Conservation (phyloP, 2,797 vertebrate genomes). For the Pseudomugil gertrudae region DNA sequence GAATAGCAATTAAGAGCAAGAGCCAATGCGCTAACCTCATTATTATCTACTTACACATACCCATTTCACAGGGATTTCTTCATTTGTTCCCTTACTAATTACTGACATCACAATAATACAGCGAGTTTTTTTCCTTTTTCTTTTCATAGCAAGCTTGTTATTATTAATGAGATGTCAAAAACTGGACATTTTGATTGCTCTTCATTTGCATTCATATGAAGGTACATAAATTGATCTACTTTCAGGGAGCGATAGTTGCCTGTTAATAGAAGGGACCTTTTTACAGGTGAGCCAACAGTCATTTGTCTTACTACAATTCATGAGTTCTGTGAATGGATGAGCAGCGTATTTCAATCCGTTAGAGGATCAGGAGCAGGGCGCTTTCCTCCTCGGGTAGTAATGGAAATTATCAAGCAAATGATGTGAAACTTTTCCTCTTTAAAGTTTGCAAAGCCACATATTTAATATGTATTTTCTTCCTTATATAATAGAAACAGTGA, state of each 20-base stretch:
- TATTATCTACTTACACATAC: not conserved
- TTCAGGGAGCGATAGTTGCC: conserved; percentile 54
- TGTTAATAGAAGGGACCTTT: conserved; percentile 63
- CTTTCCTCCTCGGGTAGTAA: conserved; percentile 57
- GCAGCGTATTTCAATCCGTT: conserved; percentile 77
- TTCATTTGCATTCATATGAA: conserved; percentile 65
- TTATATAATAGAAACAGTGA: conserved; percentile 1
- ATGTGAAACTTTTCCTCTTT: conserved; percentile 24
- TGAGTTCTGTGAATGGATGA: conserved; percentile 73
- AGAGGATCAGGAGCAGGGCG: conserved; percentile 61
- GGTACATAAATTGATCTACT: conserved; percentile 63
- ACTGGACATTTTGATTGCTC: conserved; percentile 49
- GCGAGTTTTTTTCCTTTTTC: conserved; percentile 19
- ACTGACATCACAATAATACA: conserved; percentile 15
- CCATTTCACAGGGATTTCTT: conserved; percentile 24
- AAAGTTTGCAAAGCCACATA: conserved; percentile 45
- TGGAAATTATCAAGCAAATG: conserved; percentile 64
- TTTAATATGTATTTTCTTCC: conserved; percentile 10
- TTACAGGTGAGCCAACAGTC: conserved; percentile 65
- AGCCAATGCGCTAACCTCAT: not conserved
- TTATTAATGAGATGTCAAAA: conserved; percentile 53
- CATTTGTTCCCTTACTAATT: conserved; percentile 25
- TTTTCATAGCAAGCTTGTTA: conserved; percentile 1
- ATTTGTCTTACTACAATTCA: conserved; percentile 71
- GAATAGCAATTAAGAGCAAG: not conserved